Base-by-base conservation (phyloP, 2,888 invertebrate species). In the Xestia sexstrigata region DNA sequence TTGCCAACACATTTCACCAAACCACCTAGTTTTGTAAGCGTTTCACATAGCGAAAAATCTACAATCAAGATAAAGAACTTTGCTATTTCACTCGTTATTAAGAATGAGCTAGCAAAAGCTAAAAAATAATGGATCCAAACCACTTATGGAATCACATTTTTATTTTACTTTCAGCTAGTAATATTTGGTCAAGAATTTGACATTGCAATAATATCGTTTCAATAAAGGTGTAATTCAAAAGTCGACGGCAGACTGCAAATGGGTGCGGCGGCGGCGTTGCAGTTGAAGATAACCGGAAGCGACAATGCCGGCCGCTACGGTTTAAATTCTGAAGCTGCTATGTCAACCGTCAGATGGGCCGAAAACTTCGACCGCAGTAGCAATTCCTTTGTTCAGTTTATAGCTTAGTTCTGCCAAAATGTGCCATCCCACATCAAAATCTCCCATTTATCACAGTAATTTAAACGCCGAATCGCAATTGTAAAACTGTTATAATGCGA, bases 21-120 rank as follows among this genome's bases (percentile, higher is more conserved):
- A 39, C 17, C 4, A 47, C 47, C 13, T 17, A 30, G 9, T 30
- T 49, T 11, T 15, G 11, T 2, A 42, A 52, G 20, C 63, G 62
- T 20, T 74, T 45, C 9, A 52, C 17, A n/a, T 4, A 74, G n/a
- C 30, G 26, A 52, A 15, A 4, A 62, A 42, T 74, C 62, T 49
- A 75, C 20, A 7, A 63, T 35, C 17, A 63, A 35, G 23, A 76
- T 66, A n/a, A n/a, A 45, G 11, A 63, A 58, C 17, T 30, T n/a
- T 1, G 17, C 1, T 11, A 55, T 65, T 77, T 47, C 7, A 26
- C 23, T 58, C 55, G 8, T 76, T 47, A 58, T 23, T 58, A 13
- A 17, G 26, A 76, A 76, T 76, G 76, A 76, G 45, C 2, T 39
- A 47, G 45, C 45, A 55, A 55, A 76, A 52, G 3, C 26, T 39